These are phyloP conservation scores for Pasiphila rectangulata DNA, from an alignment of 2,888 invertebrate species.

Conservation along the genomic window DNA sequence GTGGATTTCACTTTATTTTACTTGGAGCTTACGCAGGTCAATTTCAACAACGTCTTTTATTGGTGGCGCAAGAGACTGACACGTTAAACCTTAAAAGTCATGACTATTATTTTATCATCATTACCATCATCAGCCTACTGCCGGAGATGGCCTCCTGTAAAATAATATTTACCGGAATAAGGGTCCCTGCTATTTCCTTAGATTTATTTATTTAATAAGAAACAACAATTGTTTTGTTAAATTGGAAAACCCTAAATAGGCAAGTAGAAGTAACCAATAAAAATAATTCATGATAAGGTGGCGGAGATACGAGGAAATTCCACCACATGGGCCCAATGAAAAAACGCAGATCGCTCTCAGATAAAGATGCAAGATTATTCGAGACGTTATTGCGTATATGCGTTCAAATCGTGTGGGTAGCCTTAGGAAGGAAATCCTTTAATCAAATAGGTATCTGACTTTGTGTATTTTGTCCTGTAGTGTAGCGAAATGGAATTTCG, in stretches of 20 bases:
- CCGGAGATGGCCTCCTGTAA: too few relatives aligned
- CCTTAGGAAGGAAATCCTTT: constrained; percentile 80
- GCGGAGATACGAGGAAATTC: constrained; percentile 73
- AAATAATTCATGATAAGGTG: constrained; percentile 46
- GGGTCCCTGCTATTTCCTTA: too few relatives aligned
- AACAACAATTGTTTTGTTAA: not conserved
- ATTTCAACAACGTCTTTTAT: too few relatives aligned
- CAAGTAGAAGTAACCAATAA: constrained; percentile 7
- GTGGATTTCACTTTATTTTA: too few relatives aligned
- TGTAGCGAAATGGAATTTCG: constrained; percentile 5
- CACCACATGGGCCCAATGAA: constrained; percentile 83
- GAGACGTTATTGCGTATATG: constrained; percentile 81
- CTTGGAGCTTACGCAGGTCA: too few relatives aligned
- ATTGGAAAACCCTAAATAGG: not conserved
- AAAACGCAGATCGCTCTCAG: constrained; percentile 80
- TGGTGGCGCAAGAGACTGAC: too few relatives aligned
- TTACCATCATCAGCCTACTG: too few relatives aligned
- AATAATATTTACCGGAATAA: too few relatives aligned
- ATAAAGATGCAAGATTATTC: constrained; percentile 82
- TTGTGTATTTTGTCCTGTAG: constrained; percentile 8
- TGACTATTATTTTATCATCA: too few relatives aligned
- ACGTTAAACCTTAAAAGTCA: too few relatives aligned
- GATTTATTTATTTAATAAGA: too few relatives aligned
- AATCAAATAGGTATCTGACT: constrained; percentile 78
- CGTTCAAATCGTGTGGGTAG: constrained; percentile 83